A percentile compares a stretch with the other conserved stretches of the same genome.
These are phyloP conservation scores for Scomberomorus guttatus DNA, from an alignment of 2,797 vertebrate genomes.

Conservation along the genomic window DNA sequence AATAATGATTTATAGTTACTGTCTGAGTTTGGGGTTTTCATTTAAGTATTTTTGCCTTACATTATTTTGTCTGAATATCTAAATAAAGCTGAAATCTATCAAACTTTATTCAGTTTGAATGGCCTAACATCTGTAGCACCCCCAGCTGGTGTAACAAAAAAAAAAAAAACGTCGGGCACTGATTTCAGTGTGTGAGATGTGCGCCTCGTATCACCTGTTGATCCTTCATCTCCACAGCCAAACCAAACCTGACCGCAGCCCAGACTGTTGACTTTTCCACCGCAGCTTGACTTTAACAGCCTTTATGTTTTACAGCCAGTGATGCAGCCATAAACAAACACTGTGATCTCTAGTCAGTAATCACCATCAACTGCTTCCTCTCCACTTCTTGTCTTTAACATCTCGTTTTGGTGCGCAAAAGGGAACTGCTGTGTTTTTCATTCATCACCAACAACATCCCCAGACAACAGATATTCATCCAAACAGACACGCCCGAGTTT, in stretches of 20 bases:
- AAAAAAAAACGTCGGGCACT: background rate
- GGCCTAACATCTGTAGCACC: conserved; percentile 2
- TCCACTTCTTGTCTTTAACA: background rate
- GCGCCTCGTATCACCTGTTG: background rate
- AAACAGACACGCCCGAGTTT: conserved; percentile 62
- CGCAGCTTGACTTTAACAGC: background rate
- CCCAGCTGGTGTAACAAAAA: conserved; percentile 22
- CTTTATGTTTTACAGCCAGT: background rate
- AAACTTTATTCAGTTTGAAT: background rate
- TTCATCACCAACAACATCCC: conserved; percentile 24
- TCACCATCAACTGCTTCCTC: conserved; percentile 16
- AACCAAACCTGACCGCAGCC: background rate
- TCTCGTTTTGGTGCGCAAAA: background rate
- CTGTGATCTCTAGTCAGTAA: background rate
- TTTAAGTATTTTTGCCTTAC: background rate
- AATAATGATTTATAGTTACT: background rate
- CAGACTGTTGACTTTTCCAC: too few relatives aligned
- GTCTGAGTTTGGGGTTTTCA: background rate
- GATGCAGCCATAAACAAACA: background rate
- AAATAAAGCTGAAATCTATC: background rate
- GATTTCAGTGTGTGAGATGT: background rate
- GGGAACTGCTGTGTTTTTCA: background rate
- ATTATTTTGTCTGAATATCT: background rate
- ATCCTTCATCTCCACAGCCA: background rate
- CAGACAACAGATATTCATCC: background rate